phyloP scores from a whole-genome alignment of 2,797 vertebrate genomes.

The Sylvia borin region DNA sequence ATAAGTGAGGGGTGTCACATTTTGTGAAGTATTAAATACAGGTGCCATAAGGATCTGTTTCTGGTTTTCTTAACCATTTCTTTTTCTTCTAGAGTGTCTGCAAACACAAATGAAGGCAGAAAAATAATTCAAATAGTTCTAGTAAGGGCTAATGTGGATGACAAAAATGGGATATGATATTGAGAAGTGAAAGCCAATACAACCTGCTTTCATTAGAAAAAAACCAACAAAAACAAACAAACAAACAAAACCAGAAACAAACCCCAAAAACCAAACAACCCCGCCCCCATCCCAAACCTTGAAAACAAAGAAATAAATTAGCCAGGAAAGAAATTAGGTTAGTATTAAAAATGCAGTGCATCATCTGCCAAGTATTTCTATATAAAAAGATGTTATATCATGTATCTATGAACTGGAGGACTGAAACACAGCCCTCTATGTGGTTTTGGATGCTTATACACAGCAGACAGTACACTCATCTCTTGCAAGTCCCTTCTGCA shows the following conservation, averaged over 20 bases:
- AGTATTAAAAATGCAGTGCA: not conserved
- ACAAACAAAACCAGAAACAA: not conserved
- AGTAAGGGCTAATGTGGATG: not conserved
- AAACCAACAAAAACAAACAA: not conserved
- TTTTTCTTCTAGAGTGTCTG: not conserved
- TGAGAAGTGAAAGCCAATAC: not conserved
- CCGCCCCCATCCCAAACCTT: not conserved
- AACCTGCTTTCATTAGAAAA: not conserved
- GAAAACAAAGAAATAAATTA: not conserved
- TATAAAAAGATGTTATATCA: not conserved
- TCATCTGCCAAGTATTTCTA: not conserved
- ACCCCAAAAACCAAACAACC: not conserved
- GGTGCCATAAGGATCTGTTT: not conserved
- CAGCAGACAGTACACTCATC: not conserved
- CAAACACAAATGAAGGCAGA: not conserved
- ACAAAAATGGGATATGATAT: not conserved
- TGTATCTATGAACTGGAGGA: not conserved
- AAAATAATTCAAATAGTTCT: not conserved
- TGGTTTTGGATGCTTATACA: not conserved
- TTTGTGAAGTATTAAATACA: not conserved
- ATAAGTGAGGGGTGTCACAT: not conserved
- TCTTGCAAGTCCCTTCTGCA: not conserved
- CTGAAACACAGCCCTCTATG: not conserved
- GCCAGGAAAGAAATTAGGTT: not conserved
- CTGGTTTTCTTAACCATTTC: not conserved